phyloP scores from a whole-genome alignment of 2,888 invertebrate species.

The Anarsia innoxiella region DNA sequence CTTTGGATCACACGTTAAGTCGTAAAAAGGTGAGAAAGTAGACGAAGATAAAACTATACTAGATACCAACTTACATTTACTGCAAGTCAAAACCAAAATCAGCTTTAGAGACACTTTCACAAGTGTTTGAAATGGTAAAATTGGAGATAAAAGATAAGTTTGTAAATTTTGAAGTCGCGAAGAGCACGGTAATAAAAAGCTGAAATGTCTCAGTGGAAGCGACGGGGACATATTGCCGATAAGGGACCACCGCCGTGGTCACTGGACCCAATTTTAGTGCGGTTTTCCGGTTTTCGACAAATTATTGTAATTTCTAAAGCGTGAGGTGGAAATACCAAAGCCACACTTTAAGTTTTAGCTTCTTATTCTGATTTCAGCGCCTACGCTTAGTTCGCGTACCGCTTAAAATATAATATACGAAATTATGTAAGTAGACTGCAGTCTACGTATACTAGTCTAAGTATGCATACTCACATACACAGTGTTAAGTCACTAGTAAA shows the following conservation, averaged over 20 bases:
- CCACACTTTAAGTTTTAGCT: too few species aligned
- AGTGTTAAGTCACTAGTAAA: too few species aligned
- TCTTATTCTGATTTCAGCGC: too few species aligned
- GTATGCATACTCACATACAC: too few species aligned
- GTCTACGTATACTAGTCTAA: too few species aligned
- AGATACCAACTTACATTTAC: slow-evolving; percentile 24
- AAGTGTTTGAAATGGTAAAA: slow-evolving; percentile 17
- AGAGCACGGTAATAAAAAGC: slow-evolving; percentile 71
- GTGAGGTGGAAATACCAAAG: neutral
- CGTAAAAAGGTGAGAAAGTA: slow-evolving; percentile 75
- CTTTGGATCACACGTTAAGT: slow-evolving; percentile 66
- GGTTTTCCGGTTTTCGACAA: slow-evolving; percentile 59
- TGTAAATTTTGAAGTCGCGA: slow-evolving; percentile 54
- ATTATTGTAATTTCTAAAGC: slow-evolving; percentile 26
- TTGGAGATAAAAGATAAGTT: neutral
- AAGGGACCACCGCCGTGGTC: slow-evolving; percentile 69
- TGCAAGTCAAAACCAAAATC: neutral
- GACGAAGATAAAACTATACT: slow-evolving; percentile 64
- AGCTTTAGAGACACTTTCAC: too few species aligned
- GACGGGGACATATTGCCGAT: slow-evolving; percentile 60
- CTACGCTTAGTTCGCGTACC: neutral
- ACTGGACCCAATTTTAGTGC: slow-evolving; percentile 55
- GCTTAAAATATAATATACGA: too few species aligned
- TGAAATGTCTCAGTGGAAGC: slow-evolving; percentile 72
- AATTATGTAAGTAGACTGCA: too few species aligned